These are phyloP conservation scores for Leucopsar rothschildi DNA, from an alignment of 2,113 vertebrate genomes.

Conservation along the genomic window DNA sequence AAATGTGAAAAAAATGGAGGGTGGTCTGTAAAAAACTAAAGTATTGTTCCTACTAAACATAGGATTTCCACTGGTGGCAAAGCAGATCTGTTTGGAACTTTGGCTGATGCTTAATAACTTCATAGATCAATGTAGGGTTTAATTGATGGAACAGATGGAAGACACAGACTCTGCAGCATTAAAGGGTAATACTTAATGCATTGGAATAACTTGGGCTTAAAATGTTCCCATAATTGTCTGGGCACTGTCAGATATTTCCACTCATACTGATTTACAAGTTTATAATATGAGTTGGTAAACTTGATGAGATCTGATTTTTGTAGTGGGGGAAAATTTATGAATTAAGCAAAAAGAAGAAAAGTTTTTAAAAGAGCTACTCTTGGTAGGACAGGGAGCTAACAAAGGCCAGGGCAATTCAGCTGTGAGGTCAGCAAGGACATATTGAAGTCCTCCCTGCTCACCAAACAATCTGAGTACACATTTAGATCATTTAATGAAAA, in stretches of 20 bases:
- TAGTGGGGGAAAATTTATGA: background rate
- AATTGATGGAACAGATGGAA: slow-evolving; percentile 71
- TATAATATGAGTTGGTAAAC: background rate
- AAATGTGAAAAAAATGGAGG: background rate
- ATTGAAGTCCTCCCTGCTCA: background rate
- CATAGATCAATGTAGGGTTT: slow-evolving; percentile 60
- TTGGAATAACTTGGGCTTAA: slow-evolving; percentile 51
- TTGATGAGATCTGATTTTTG: background rate
- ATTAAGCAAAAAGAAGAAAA: background rate
- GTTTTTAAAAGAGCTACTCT: background rate
- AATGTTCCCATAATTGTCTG: slow-evolving; percentile 36
- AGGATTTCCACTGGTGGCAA: slow-evolving; percentile 25
- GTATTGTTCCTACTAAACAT: background rate
- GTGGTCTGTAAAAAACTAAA: background rate
- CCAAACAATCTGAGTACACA: background rate
- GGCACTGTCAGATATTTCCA: background rate
- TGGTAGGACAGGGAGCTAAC: background rate
- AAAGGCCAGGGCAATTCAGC: background rate
- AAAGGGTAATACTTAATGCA: slow-evolving; percentile 64
- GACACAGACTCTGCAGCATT: slow-evolving; percentile 53
- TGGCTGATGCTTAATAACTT: slow-evolving; percentile 61
- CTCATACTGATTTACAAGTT: background rate
- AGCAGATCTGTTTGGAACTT: slow-evolving; percentile 47
- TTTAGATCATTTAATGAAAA: background rate
- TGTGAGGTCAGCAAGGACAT: background rate